Evolutionary conservation across 2,888 invertebrate genomes (phyloP), one percentile per base, ranked within the genome.

Genomic region (Metallyticus violacea): DNA sequence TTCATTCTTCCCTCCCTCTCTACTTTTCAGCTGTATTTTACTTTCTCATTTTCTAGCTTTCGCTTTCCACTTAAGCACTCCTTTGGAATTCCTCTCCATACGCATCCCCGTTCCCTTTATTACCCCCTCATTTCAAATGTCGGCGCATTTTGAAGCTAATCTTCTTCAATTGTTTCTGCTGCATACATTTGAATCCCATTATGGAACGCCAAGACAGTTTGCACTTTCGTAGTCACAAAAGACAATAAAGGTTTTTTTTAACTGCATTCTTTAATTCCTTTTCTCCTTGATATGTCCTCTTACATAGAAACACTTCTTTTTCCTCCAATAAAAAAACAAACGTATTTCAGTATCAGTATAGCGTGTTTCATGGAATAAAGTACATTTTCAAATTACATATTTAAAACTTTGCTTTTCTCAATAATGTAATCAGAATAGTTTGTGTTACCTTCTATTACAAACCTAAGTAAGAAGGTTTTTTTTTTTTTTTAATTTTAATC

Each of bases 131-230:
- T 26, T 78, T 26, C 26, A 81, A 40, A 30, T 25, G 30, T 29
- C 29, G 15, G 7, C 25, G 30, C 40, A 62, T 81, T 81, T 81
- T 81, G 2, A 40, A 79, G 85, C 80, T 80, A 80, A 80, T 85
- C 85, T 85, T 85, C 80, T 85, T 85, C 85, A 85, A 80, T 85
- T 85, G 85, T 85, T 85, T 85, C 85, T 27, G 27, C 79, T 85
- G 85, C 80, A 85, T 85, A 79, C 85, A 85, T 85, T 85, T 85
- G 85, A 78, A 85, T 85, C 62, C 79, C 28, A 27, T 85, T 85
- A 77, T 30, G 62, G 25, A 29, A 40, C 22, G 29, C 81, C 30
- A 30, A 29, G 30, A 40, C 26, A 29, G 81, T 25, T 27, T 29
- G 30, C 40, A n/a, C 40, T 81, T 6, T 40, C 26, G 5, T 84